Evolutionary conservation across 2,888 invertebrate genomes (phyloP), one percentile per base, ranked within the genome.

Genomic region (Napeogenes inachia): DNA sequence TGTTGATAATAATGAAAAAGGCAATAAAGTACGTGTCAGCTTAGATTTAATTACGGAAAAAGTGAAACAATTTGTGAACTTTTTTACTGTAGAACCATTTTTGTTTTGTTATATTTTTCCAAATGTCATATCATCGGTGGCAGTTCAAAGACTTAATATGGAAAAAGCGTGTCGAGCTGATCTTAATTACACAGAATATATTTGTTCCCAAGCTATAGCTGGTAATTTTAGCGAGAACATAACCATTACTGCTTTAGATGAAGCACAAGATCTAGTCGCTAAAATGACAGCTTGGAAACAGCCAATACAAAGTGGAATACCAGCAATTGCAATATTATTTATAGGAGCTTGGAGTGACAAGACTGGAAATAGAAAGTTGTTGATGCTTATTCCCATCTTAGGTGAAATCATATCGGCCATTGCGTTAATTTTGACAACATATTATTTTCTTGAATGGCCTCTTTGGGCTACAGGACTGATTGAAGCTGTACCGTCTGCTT

Each of bases 1-100:
- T 42, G 54, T 47, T 5, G 63, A 59, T 32, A 35, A 55, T 33
- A 62, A 60, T 45, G 32, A 8, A 33, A 65, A 47, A 46, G 6
- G 45, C n/a, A 47, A 57, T 30, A 59, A 56, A 53, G 33, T 13
- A 13, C 21, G 38, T 35, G 57, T 30, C 21, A 21, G 21, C 47
- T 47, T n/a, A 50, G 30, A 5, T 57, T 68, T 77, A 3, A 67
- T 70, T 53, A 50, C 59, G 4, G 65, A 70, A 56, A 67, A 70
- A 56, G 64, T 83, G 2, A 70, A 69, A 63, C 75, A 68, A 21
- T 62, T 76, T 46, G 68, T 85, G 6, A 73, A 68, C 4, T 85
- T 82, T 67, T 81, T 94, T 21, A 94, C 94, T 0, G 93, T 94
- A 2, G 94, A 94, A 77, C 94, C 94, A 0, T 92, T 93, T 73